phyloP scores from a whole-genome alignment of 1,140 invertebrate species.

The Aradophagus sp. region DNA sequence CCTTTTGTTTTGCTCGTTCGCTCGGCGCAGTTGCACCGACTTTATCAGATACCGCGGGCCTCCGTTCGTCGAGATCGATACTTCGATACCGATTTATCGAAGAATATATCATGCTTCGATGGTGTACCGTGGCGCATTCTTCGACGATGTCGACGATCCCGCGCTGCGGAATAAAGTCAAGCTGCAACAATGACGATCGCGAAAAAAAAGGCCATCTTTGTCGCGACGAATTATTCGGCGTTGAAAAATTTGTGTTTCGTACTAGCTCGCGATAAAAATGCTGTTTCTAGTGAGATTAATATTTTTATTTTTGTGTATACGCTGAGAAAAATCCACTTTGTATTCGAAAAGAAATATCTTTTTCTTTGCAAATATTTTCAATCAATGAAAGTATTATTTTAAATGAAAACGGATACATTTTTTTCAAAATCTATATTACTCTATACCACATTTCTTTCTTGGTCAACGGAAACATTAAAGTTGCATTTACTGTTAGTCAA shows the following conservation, averaged over 20 bases:
- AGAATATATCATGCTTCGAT: constrained; percentile 43
- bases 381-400: too few species aligned
- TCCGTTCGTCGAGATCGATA: constrained; percentile 38
- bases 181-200: constrained; percentile 23
- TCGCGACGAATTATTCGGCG: neutral
- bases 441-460: too few species aligned
- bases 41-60: constrained; percentile 35
- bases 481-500: too few species aligned
- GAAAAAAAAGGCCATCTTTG: constrained; percentile 17
- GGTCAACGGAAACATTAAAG: too few species aligned
- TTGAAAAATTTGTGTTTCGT: constrained; percentile 2
- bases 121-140: constrained; percentile 30
- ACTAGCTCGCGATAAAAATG: too few species aligned
- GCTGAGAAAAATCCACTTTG: too few species aligned
- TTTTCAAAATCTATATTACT: too few species aligned
- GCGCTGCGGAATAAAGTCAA: constrained; percentile 21
- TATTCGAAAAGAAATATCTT: too few species aligned
- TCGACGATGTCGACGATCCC: constrained; percentile 42
- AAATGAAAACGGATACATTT: too few species aligned
- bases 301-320: too few species aligned
- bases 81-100: constrained; percentile 50
- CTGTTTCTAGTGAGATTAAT: too few species aligned
- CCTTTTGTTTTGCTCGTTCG: constrained; percentile 22
- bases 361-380: too few species aligned
- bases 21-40: constrained; percentile 14